Percentiles rank a stretch among this genome's conserved stretches.
phyloP scores from a whole-genome alignment of 2,888 invertebrate species.

The Melanargia galathea region DNA sequence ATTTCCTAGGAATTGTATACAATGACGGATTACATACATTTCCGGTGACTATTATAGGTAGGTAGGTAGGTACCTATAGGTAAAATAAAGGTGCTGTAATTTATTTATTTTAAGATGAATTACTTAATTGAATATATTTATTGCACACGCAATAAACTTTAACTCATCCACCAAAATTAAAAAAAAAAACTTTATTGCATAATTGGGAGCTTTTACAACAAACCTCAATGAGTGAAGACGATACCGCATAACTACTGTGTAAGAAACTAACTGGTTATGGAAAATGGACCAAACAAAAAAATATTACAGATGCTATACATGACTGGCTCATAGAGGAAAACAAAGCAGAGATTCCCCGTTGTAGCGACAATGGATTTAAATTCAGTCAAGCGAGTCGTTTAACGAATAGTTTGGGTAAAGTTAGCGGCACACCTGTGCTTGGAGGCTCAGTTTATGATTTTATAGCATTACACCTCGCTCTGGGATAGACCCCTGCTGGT shows the following conservation, averaged over 20 bases:
- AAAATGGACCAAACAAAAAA: constrained; percentile 3
- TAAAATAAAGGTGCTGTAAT: background rate
- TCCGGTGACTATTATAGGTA: too few relatives aligned
- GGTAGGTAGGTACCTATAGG: background rate
- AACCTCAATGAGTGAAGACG: constrained; percentile 67
- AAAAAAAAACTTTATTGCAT: constrained; percentile 61
- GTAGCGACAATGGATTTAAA: constrained; percentile 32
- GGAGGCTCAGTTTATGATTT: constrained; percentile 71
- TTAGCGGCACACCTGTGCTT: constrained; percentile 63
- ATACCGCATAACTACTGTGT: constrained; percentile 78
- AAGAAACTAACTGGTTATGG: constrained; percentile 49
- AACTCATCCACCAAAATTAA: constrained; percentile 31
- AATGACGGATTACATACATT: background rate
- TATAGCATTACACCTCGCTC: constrained; percentile 75
- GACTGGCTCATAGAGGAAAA: constrained; percentile 33
- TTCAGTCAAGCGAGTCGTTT: background rate
- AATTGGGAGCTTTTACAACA: constrained; percentile 64
- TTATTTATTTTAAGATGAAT: constrained; percentile 15
- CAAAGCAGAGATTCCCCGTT: background rate
- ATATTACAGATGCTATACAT: constrained; percentile 40
- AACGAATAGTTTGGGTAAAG: constrained; percentile 4
- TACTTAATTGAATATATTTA: constrained; percentile 23
- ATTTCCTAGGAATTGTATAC: background rate
- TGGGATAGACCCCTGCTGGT: constrained; percentile 67
- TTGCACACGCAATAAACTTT: constrained; percentile 14